phyloP scores from a whole-genome alignment of 2,888 invertebrate species.

The Dysmachus trigonus region DNA sequence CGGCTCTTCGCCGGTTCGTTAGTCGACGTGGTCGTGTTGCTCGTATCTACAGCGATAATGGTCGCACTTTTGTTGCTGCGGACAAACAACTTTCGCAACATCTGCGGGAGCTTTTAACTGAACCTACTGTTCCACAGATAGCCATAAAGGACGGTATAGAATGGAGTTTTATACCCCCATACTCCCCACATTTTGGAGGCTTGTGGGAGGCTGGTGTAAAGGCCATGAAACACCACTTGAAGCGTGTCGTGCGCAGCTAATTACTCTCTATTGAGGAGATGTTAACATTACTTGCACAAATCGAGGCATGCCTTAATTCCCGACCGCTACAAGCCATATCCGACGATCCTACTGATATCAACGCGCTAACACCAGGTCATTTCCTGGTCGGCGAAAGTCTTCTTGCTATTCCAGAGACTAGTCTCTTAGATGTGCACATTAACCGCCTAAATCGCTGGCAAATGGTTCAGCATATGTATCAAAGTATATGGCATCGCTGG shows the following conservation, averaged over 20 bases:
- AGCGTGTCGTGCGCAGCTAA: background rate
- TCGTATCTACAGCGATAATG: too few species aligned
- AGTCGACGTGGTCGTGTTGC: too few species aligned
- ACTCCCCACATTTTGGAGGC: background rate
- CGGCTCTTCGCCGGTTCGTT: too few species aligned
- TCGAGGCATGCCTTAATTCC: constrained; percentile 18
- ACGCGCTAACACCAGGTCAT: constrained; percentile 7
- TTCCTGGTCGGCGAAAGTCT: background rate
- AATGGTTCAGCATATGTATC: background rate
- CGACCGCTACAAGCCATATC: constrained; percentile 9
- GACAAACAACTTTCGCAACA: background rate
- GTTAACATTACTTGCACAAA: too few species aligned
- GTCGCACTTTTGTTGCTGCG: too few species aligned
- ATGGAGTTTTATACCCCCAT: background rate
- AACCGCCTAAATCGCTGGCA: background rate
- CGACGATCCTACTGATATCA: background rate
- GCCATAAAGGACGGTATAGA: background rate
- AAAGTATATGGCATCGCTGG: background rate
- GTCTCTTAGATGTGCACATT: background rate
- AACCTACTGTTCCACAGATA: background rate
- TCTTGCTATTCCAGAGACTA: background rate
- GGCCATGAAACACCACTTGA: background rate
- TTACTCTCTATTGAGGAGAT: too few species aligned
- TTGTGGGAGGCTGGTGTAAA: too few species aligned
- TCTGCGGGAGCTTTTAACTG: background rate